Evolutionary conservation across 1,140 invertebrate genomes (phyloP).

Genomic region (Drosophila mayri): DNA sequence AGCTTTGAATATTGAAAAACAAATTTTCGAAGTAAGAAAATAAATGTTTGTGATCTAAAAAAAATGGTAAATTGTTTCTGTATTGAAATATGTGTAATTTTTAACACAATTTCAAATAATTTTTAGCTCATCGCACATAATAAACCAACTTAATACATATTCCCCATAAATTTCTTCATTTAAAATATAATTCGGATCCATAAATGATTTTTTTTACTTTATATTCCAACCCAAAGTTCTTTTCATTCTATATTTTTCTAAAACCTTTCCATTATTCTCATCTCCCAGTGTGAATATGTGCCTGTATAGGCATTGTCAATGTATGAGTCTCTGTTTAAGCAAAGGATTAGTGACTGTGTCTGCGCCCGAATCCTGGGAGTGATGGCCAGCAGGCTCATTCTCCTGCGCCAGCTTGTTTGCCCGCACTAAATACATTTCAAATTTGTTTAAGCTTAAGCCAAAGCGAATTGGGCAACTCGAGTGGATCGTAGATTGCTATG

Average conservation of each 20-base stretch:
- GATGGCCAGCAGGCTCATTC: constrained; percentile 30
- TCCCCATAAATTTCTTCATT: background rate
- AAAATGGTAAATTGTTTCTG: background rate
- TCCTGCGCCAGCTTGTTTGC: constrained; percentile 49
- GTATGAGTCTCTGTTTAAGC: constrained; percentile 56
- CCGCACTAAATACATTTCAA: constrained; percentile 79
- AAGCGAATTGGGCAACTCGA: constrained; percentile 46
- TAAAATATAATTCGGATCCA: background rate
- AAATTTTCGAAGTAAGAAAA: background rate
- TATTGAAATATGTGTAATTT: background rate
- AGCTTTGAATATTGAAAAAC: background rate
- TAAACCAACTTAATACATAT: background rate
- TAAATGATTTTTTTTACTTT: background rate
- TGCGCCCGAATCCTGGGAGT: constrained; percentile 31
- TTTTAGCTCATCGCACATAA: background rate
- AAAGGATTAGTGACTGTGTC: constrained; percentile 69
- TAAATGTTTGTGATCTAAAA: background rate
- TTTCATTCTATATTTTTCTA: background rate
- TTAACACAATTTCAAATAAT: background rate
- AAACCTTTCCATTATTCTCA: background rate
- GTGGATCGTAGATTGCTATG: constrained; percentile 69
- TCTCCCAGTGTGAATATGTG: constrained; percentile 36
- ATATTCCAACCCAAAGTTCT: background rate
- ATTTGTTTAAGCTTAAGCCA: constrained; percentile 75
- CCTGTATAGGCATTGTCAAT: constrained; percentile 10